These are phyloP conservation scores for Aporrectodea caliginosa DNA, from an alignment of 1,140 invertebrate genomes.

Conservation along the genomic window DNA sequence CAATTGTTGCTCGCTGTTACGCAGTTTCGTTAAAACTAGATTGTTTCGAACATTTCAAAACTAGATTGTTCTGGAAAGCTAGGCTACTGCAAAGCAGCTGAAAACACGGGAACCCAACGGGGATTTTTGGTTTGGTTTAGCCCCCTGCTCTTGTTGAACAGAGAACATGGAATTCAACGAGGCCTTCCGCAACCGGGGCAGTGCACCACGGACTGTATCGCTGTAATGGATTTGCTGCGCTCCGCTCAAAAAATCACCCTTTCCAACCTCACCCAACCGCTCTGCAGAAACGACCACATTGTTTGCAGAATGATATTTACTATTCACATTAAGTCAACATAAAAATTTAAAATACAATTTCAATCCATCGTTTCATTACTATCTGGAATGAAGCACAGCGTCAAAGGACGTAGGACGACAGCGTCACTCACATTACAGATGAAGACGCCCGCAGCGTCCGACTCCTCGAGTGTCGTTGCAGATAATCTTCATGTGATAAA, in stretches of 20 bases:
- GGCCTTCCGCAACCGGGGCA: too few species aligned
- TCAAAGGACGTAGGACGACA: background rate
- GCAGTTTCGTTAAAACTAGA: background rate
- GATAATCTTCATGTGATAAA: background rate
- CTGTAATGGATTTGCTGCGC: too few species aligned
- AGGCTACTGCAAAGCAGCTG: background rate
- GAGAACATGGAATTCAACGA: too few species aligned
- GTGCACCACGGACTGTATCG: too few species aligned
- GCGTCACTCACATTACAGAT: background rate
- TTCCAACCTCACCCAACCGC: too few species aligned
- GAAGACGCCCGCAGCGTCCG: background rate
- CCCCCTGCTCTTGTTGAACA: background rate
- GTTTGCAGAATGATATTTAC: too few species aligned
- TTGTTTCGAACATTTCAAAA: background rate
- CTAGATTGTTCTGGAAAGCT: background rate
- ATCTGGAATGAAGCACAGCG: background rate
- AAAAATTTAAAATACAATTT: background rate
- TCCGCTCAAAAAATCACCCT: too few species aligned
- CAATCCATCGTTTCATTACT: background rate
- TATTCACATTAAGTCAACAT: constrained; percentile 3
- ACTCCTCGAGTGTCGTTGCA: background rate
- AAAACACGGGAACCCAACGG: background rate
- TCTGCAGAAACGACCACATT: too few species aligned
- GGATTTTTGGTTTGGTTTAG: background rate
- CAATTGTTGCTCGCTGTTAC: too few species aligned